Percentiles rank a stretch among this genome's conserved stretches.
phyloP scores from a whole-genome alignment of 2,113 vertebrate species.

The Rhinoderma darwinii region DNA sequence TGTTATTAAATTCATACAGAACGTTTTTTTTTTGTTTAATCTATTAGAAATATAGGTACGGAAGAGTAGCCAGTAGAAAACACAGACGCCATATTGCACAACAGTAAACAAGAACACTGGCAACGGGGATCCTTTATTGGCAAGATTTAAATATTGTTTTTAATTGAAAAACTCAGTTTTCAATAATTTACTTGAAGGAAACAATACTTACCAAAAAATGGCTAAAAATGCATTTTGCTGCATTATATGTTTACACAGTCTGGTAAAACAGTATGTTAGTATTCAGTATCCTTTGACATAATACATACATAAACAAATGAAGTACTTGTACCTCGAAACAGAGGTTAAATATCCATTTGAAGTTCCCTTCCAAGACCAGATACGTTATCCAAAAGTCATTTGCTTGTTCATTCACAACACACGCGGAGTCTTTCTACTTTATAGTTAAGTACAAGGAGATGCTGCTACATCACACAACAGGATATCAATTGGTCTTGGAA shows the following conservation, averaged over 20 bases:
- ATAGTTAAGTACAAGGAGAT: slow-evolving; percentile 28
- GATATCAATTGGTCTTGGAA: slow-evolving; percentile 25
- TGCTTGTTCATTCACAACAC: slow-evolving; percentile 1
- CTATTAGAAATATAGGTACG: not conserved
- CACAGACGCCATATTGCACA: not conserved
- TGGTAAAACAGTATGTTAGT: slow-evolving; percentile 46
- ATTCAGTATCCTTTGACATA: slow-evolving; percentile 33
- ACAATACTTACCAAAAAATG: slow-evolving; percentile 31
- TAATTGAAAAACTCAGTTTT: slow-evolving; percentile 27
- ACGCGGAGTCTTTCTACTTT: not conserved
- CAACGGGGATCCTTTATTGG: slow-evolving; percentile 41
- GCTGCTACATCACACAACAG: slow-evolving; percentile 8
- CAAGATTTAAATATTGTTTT: slow-evolving; percentile 41
- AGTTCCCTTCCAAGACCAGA: slow-evolving; percentile 31
- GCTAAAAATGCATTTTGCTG: slow-evolving; percentile 28
- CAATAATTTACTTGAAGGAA: slow-evolving; percentile 52
- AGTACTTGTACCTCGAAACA: slow-evolving; percentile 44
- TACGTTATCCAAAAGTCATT: slow-evolving; percentile 18
- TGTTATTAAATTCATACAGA: no score
- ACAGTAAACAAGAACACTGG: slow-evolving; percentile 17
- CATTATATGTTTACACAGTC: slow-evolving; percentile 39
- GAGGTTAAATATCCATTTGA: slow-evolving; percentile 37
- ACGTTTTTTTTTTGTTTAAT: no score
- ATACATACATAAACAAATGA: slow-evolving; percentile 42
- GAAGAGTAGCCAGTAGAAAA: not conserved